phyloP scores from a whole-genome alignment of 2,888 invertebrate species.

The Lochmaea capreae region DNA sequence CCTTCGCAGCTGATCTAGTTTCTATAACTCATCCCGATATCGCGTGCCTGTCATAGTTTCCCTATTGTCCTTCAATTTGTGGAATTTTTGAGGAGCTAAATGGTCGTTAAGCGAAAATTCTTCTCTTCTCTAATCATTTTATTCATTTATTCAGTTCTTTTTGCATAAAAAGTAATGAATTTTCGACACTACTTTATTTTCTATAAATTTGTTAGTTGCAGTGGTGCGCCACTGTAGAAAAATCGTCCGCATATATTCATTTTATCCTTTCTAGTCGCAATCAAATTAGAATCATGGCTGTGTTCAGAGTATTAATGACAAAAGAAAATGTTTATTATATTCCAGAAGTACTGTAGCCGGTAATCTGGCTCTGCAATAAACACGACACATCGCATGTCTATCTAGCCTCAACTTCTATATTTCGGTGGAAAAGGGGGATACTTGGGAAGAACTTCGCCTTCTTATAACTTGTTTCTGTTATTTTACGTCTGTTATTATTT shows the following conservation, averaged over 20 bases:
- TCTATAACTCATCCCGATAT: too few relatives aligned
- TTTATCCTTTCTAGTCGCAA: constrained; percentile 39
- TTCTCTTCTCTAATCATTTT: too few relatives aligned
- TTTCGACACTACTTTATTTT: too few relatives aligned
- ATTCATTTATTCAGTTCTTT: too few relatives aligned
- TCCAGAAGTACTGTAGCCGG: constrained; percentile 41
- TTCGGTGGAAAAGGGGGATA: constrained; percentile 17
- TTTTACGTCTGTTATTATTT: constrained; percentile 16
- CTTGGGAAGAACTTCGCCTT: constrained; percentile 20
- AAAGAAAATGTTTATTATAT: constrained; percentile 45
- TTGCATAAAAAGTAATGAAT: too few relatives aligned
- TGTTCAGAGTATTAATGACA: constrained; percentile 40
- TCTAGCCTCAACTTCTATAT: constrained; percentile 42
- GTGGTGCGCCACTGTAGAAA: constrained; percentile 11
- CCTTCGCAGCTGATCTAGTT: too few relatives aligned
- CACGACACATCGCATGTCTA: constrained; percentile 56
- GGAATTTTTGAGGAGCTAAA: too few relatives aligned
- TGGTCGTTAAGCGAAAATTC: too few relatives aligned
- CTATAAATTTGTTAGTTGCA: background rate
- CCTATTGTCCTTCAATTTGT: too few relatives aligned
- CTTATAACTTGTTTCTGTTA: constrained; percentile 17
- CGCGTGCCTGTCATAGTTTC: too few relatives aligned
- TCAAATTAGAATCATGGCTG: constrained; percentile 43
- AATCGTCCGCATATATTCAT: constrained; percentile 16
- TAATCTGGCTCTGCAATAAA: constrained; percentile 42